These are phyloP conservation scores for Avahi laniger DNA, from an alignment of 2,797 vertebrate genomes.

Conservation along the genomic window DNA sequence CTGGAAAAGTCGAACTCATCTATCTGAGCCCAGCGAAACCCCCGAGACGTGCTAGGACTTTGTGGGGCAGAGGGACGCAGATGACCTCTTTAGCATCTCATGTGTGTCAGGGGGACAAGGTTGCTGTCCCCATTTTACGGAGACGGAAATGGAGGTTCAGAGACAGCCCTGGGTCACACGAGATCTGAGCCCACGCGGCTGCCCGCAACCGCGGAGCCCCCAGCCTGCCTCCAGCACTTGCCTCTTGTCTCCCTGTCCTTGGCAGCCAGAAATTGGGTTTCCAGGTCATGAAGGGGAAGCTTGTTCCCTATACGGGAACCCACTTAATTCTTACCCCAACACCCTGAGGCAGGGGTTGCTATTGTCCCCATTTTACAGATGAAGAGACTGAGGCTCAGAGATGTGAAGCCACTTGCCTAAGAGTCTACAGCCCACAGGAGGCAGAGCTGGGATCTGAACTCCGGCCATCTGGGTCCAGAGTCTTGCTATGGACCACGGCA, in stretches of 20 bases:
- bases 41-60: background rate
- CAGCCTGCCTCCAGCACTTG: background rate
- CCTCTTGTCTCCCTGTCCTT: background rate
- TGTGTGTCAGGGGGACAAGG: background rate
- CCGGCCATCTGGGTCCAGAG: fast-evolving
- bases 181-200: background rate
- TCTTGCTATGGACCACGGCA: fast-evolving
- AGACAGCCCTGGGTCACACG: background rate
- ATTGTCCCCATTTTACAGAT: background rate
- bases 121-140: background rate
- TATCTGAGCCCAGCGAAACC: background rate
- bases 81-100: background rate
- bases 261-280: background rate
- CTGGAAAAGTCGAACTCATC: background rate
- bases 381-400: background rate
- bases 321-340: background rate
- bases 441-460: background rate
- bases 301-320: background rate
- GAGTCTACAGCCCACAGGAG: background rate
- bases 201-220: background rate
- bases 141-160: background rate
- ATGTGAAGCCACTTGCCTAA: background rate
- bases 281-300: background rate
- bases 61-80: background rate
- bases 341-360: fast-evolving